Conservation (phyloP, 1,140 invertebrate genomes). For the Ceratina japonica region DNA sequence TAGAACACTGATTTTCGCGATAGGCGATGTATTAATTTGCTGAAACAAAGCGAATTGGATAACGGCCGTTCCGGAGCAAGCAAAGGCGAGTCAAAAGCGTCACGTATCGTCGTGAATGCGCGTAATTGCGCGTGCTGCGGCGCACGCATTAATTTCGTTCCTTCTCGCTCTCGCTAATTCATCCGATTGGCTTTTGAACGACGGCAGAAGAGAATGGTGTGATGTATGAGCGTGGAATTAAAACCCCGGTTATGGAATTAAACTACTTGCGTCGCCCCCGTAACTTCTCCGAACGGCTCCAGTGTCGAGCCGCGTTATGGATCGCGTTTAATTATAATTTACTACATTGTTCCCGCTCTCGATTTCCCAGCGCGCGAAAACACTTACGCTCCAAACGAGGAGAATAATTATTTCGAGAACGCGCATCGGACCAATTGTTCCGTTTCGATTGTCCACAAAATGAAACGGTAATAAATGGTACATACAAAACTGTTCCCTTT, state of each 20-base stretch:
- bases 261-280: constrained; percentile 14
- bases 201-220: constrained; percentile 40
- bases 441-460: not conserved
- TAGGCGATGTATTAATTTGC: constrained; percentile 3
- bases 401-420: not conserved
- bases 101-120: constrained; percentile 37
- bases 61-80: constrained; percentile 35
- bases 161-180: not conserved
- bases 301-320: constrained; percentile 5
- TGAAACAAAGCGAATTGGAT: not conserved
- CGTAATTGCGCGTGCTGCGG: constrained; percentile 40
- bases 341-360: not conserved
- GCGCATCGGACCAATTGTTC: not conserved
- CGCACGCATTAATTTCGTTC: constrained; percentile 48
- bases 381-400: too few species aligned
- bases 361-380: not conserved
- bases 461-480: not conserved
- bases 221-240: constrained; percentile 46
- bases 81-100: constrained; percentile 43
- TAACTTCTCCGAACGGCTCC: constrained; percentile 1
- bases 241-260: constrained; percentile 49
- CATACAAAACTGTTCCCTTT: not conserved
- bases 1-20: constrained; percentile 16
- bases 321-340: constrained; percentile 49
- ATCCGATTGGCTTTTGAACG: constrained; percentile 59